phyloP scores from a whole-genome alignment of 2,888 invertebrate genomes.

The Parapristionchus giblindavisi region DNA sequence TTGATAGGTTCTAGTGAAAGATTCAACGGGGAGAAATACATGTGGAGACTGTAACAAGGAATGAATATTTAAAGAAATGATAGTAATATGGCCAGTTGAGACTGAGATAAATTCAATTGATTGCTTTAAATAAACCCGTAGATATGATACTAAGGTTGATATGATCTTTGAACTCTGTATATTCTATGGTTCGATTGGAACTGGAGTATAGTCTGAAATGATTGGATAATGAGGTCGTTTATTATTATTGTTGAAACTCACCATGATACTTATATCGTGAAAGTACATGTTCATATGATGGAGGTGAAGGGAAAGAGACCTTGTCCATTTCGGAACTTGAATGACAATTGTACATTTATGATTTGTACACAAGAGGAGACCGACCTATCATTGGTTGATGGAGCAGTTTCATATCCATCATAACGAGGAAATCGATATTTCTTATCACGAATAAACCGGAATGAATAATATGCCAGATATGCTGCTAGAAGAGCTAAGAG shows the following conservation, averaged over 20 bases:
- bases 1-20: not conserved
- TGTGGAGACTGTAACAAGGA: not conserved
- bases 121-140: not conserved
- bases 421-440: slow-evolving; percentile 15
- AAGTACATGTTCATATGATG: slow-evolving; percentile 23
- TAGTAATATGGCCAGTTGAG: not conserved
- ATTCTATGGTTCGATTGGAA: slow-evolving; percentile 22
- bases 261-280: slow-evolving; percentile 14
- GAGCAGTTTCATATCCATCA: not conserved
- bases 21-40: not conserved
- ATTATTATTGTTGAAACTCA: not conserved
- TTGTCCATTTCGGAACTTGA: too few relatives aligned
- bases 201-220: slow-evolving; percentile 25
- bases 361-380: not conserved
- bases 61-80: not conserved
- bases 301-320: too few relatives aligned
- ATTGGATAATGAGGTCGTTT: not conserved
- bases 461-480: slow-evolving; percentile 40
- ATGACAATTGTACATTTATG: not conserved
- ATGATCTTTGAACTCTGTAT: slow-evolving; percentile 4
- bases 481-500: slow-evolving; percentile 42
- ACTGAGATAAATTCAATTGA: slow-evolving; percentile 1
- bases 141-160: not conserved
- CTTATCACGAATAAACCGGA: slow-evolving; percentile 21
- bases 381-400: not conserved